These are phyloP conservation scores for Triplophysa siluroides DNA, from an alignment of 2,113 vertebrate genomes.

Conservation along the genomic window DNA sequence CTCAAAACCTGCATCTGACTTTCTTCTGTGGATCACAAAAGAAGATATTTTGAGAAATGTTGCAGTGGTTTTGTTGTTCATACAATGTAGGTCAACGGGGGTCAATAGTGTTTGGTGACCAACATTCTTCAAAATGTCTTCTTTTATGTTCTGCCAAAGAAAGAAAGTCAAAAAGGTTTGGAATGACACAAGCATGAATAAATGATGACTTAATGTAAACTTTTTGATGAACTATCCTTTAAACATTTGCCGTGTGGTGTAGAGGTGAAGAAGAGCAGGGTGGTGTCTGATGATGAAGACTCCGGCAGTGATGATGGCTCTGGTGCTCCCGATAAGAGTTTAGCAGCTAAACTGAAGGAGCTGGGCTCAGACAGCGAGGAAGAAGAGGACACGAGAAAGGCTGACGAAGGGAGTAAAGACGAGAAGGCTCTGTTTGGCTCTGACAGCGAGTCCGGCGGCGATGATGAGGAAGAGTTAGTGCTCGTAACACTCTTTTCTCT, in stretches of 20 bases:
- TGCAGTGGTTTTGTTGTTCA: too few relatives aligned
- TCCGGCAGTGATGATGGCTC: conserved; percentile 82
- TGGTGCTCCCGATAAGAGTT: conserved; percentile 71
- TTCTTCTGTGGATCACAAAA: too few relatives aligned
- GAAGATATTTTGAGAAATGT: too few relatives aligned
- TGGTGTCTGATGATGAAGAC: conserved; percentile 88
- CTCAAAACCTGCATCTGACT: too few relatives aligned
- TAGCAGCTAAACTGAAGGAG: conserved; percentile 72
- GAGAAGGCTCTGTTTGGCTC: conserved; percentile 94
- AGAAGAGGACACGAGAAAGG: conserved; percentile 73
- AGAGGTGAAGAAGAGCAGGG: conserved; percentile 83
- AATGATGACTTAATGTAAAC: too few relatives aligned
- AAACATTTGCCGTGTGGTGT: background rate
- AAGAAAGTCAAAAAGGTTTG: too few relatives aligned
- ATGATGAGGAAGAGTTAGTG: conserved; percentile 92
- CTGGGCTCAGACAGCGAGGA: conserved; percentile 88
- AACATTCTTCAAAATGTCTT: too few relatives aligned
- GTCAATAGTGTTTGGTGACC: too few relatives aligned
- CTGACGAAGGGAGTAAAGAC: conserved; percentile 74
- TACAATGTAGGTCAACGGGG: too few relatives aligned
- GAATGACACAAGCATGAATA: too few relatives aligned
- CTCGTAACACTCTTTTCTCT: background rate
- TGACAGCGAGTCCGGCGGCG: conserved; percentile 88
- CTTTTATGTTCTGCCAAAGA: too few relatives aligned
- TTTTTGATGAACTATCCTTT: too few relatives aligned